Base-by-base conservation (phyloP, 2,797 vertebrate species). In the Amazonetta brasiliensis region DNA sequence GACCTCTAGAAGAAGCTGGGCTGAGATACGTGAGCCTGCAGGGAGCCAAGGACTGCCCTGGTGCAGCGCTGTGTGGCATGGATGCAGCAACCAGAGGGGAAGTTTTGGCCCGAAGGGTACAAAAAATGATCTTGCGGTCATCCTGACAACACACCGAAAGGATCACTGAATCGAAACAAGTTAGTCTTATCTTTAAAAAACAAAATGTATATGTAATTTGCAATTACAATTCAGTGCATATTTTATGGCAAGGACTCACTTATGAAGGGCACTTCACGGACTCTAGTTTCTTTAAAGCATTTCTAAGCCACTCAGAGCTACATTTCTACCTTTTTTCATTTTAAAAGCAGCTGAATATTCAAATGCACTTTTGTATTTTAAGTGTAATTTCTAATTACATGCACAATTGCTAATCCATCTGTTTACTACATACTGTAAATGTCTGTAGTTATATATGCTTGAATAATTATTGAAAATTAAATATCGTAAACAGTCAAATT, bases 351-450 rank as follows among this genome's bases (percentile, higher is more conserved):
- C 68, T 96, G 92, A 97, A 97, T 97, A 97, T 96, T 97, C 95
- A 98, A 97, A 97, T 55, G 60, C 54, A 89, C 44, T 63, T 97
- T 97, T 95, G 72, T 95, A 96, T 97, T 97, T 97, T 94, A 96
- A 94, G 90, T 79, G 94, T 96, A 97, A 97, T 95, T 98, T 97
- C 96, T 98, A 98, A 98, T 98, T 97, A 97, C 96, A 98, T 97
- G 97, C 97, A 97, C 97, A 98, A 98, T 98, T 98, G 97, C 97
- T 98, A 97, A 97, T 98, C 97, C 97, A 97, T 98, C 97, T 98
- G 97, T 97, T 97, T 98, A 97, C 92, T 94, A 94, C 94, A 96
- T 97, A 94, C 80, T 93, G 95, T 95, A 97, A 97, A 98, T 97
- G 94, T 96, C 94, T 97, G 94, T 94, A 84, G 39, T 97, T 98